These are phyloP conservation scores for Syritta pipiens DNA, from an alignment of 2,888 invertebrate genomes.

Conservation along the genomic window DNA sequence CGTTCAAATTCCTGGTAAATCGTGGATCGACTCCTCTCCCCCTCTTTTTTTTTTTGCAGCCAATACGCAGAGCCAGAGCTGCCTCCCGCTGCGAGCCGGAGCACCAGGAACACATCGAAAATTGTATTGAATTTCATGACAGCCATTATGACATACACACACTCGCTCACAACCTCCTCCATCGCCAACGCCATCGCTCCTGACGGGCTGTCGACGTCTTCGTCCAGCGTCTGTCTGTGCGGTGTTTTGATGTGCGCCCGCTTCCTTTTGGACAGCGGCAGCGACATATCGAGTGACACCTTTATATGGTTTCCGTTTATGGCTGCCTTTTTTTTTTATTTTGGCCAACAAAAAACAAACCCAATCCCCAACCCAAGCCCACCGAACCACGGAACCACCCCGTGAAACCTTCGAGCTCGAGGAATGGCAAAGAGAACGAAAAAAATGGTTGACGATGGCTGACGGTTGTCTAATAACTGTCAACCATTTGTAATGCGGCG, in stretches of 20 bases:
- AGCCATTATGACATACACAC: conserved; percentile 61
- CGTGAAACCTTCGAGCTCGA: neutral
- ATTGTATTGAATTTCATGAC: conserved; percentile 67
- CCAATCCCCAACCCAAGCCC: no score
- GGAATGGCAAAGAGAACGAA: conserved; percentile 3
- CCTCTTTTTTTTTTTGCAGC: conserved; percentile 4
- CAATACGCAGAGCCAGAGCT: conserved; percentile 33
- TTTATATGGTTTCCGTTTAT: conserved; percentile 69
- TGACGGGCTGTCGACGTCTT: conserved; percentile 10
- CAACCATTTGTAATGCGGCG: conserved; percentile 67
- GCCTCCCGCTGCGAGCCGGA: conserved; percentile 36
- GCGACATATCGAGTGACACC: conserved; percentile 66
- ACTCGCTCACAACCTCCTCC: conserved; percentile 37
- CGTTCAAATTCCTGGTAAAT: conserved; percentile 25
- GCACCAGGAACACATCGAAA: conserved; percentile 35
- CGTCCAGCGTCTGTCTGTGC: conserved; percentile 37
- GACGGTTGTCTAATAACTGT: conserved; percentile 67
- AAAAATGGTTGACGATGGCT: conserved; percentile 61
- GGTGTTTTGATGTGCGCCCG: conserved; percentile 65
- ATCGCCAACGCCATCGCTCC: conserved; percentile 8
- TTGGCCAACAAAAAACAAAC: conserved; percentile 38
- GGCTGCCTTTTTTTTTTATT: no score
- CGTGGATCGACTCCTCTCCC: conserved; percentile 7
- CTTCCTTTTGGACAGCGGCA: conserved; percentile 53
- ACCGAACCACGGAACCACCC: no score